Evolutionary conservation across 2,797 vertebrate genomes (phyloP), one percentile per base, ranked within the genome.

Genomic region (Babyrousa celebensis): DNA sequence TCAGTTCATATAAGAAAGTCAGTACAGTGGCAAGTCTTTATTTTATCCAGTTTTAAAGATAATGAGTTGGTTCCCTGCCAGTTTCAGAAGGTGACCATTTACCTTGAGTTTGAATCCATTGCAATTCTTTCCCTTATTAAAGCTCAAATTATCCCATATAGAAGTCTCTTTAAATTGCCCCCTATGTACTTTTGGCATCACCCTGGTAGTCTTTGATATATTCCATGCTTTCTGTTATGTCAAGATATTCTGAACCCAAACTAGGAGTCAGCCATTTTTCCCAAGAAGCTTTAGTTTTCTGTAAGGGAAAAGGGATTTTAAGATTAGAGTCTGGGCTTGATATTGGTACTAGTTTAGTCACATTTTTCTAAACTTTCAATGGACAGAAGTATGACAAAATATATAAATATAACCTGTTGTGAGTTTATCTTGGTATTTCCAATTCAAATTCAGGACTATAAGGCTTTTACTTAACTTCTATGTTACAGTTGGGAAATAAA

Each of bases 41-140:
- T 32, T 84, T 75, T 75, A 58, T 29, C 32, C 21, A 60, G 15
- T 78, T 95, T 97, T 93, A 70, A 80, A 89, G n/a, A 48, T 87
- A 70, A 96, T 58, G 7, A 84, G 63, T 70, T 83, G 20, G 27
- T 74, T 91, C n/a, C 21, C 21, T 36, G 18, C 60, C 75, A 89
- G 17, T 21, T 74, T 86, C 40, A 83, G 68, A 95, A 85, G 71
- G 17, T 62, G 8, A 12, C 8, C n/a, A 72, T 12, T 94, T 91
- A 80, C 9, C 23, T 89, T 71, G 65, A 58, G 15, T 78, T 27
- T 67, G 48, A 89, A 15, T 60, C 52, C 40, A 62, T 17, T 93
- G n/a, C 1, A 43, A 11, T 88, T 96, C 23, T 90, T 82, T 87
- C 8, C 29, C 21, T 87, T 62, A 20, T 79, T 86, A 86, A 89